These are phyloP conservation scores for Rynchops niger DNA, from an alignment of 2,113 vertebrate genomes.

Conservation along the genomic window DNA sequence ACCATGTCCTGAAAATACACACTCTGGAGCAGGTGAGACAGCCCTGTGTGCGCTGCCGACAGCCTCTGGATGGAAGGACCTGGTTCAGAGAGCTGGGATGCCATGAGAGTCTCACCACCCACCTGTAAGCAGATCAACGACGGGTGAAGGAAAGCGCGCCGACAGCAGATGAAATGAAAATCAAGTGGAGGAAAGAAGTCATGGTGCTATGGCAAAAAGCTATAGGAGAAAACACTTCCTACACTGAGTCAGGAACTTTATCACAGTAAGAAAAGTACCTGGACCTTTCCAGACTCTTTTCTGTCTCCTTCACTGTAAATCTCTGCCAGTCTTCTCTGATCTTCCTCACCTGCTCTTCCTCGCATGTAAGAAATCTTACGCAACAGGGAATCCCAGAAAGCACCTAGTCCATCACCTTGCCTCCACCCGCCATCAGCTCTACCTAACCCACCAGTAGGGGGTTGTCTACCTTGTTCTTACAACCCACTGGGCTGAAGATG, in stretches of 20 bases:
- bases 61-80: background rate
- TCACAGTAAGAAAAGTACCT: background rate
- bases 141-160: background rate
- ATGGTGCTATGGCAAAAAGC: background rate
- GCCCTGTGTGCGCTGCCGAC: background rate
- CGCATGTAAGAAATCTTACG: background rate
- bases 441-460: too few species aligned
- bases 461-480: background rate
- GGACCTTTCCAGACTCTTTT: background rate
- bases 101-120: fast-evolving
- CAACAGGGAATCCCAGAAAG: background rate
- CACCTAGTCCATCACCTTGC: too few species aligned
- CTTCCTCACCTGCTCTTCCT: background rate
- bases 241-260: background rate
- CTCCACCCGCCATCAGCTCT: background rate
- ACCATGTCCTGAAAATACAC: background rate
- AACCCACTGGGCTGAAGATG: background rate
- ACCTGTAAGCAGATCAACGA: background rate
- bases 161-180: background rate
- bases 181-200: background rate
- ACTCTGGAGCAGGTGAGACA: background rate
- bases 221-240: background rate
- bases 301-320: background rate
- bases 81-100: background rate
- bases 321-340: background rate